Base-by-base conservation (phyloP, 2,113 vertebrate genomes). In the Acrocephalus arundinaceus region DNA sequence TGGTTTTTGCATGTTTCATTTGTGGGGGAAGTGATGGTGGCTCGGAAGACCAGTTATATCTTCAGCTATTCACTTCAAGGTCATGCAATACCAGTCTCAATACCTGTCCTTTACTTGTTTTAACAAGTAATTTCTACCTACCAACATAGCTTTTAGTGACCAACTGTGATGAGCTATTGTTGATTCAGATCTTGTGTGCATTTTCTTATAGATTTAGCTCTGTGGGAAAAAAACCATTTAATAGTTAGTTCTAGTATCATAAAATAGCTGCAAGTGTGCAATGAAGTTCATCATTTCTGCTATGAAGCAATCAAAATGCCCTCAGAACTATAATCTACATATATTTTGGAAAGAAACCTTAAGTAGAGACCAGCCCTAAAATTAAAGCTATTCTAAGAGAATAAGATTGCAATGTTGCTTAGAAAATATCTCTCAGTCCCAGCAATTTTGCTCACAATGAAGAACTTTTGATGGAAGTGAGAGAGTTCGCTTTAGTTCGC, bases 341-440 rank as follows among this genome's bases (percentile, higher is more conserved):
- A 19, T 48, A 76, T 93, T 91, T 85, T 85, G 23, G 59, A 91
- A 73, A 71, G 48, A 96, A 96, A 91, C 37, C 59, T 46, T 83
- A 97, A 96, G 74, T 95, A 91, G 66, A 95, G 85, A 73, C 30
- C 21, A 95, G 55, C 15, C 49, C 81, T 85, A 77, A 57, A 49
- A 39, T 83, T 85, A 89, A 93, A 88, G 62, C 67, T 96, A 93
- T 96, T 94, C 59, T 92, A 70, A 88, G 87, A 83, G 27, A 83
- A 15, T 48, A 28, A 93, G 75, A 95, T 94, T 93, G 55, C 82
- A 88, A 1, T 57, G 78, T 93, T 77, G 24, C 61, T 74, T 85
- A 83, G 87, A 83, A 95, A 95, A 96, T 85, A 95, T 33, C 43
- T 93, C 13, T 33, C 39, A 66, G 3, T 67, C 43, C 54, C 67